Base-by-base conservation (phyloP, 2,888 invertebrate genomes). In the Altica lythri region DNA sequence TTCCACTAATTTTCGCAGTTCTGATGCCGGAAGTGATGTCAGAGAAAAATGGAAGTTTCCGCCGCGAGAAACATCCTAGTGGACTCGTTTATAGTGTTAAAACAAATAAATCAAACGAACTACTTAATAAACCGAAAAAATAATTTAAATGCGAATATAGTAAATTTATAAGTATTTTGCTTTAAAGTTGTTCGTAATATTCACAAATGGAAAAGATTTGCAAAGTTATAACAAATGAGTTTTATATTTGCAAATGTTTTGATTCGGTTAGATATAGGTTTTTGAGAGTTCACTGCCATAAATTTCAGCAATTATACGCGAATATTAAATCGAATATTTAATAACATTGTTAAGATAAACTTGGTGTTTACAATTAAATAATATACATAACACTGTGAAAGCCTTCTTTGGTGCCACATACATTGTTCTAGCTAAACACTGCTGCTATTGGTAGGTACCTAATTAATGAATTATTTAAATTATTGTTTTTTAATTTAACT, bases 31-130 rank as follows among this genome's bases (percentile, higher is more conserved):
- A 65, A 70, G 68, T 64, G 71, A 70, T 59, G 71, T 70, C 60
- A 71, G 74, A 66, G 72, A 72, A 64, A 75, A 71, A 63, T 75
- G 74, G 74, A 74, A 72, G 68, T 75, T 75, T 67, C 75, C 73
- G 65, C 72, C 74, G 59, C 71, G 74, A 68, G 71, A 73, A 71
- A 73, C 68, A 72, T 68, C 64, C 62, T 70, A 66, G 66, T 70
- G 67, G 71, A 70, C 67, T 68, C 68, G 64, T 38, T 54, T 46
- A 56, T 64, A 59, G 62, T 64, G 61, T 51, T 51, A 59, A n/a
- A n/a, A 63, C 58, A 62, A 61, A 61, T 60, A 65, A 67, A 66
- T 66, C 64, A 68, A 66, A 63, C 54, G 57, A 55, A 60, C 55
- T 58, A 38, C 46, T 50, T 37, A 47, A 50, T 50, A 53, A 53